phyloP scores from a whole-genome alignment of 1,140 invertebrate genomes.

The Plectrocnemia conspersa region DNA sequence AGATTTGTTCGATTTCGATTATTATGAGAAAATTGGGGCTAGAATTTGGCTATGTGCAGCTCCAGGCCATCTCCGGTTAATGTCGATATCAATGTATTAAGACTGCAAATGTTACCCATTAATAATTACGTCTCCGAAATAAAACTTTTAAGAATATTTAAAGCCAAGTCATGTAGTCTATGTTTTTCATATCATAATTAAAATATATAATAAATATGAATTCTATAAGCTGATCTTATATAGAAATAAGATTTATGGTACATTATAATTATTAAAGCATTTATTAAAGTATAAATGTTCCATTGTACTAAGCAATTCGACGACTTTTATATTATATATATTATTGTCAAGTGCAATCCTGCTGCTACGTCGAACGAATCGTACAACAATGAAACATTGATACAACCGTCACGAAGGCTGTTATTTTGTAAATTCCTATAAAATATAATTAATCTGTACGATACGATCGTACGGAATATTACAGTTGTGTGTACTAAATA shows the following conservation, averaged over 20 bases:
- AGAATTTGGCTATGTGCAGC: too few species aligned
- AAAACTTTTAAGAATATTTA: constrained; percentile 35
- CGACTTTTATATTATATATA: constrained; percentile 1
- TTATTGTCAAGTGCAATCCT: background rate
- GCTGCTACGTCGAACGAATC: too few species aligned
- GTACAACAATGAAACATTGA: constrained; percentile 16
- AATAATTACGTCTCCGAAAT: constrained; percentile 29
- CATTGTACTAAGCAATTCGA: constrained; percentile 11
- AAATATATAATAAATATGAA: constrained; percentile 33
- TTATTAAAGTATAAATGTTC: constrained; percentile 27
- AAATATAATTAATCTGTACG: constrained; percentile 21
- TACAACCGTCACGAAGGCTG: constrained; percentile 24
- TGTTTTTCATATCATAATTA: constrained; percentile 34
- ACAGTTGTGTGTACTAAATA: too few species aligned
- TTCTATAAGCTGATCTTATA: constrained; percentile 34
- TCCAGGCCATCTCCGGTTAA: too few species aligned
- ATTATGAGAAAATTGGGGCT: too few species aligned
- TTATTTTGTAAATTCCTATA: constrained; percentile 18
- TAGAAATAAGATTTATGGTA: constrained; percentile 28
- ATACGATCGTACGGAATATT: too few species aligned
- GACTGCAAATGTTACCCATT: constrained; percentile 31
- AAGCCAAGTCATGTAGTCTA: constrained; percentile 37
- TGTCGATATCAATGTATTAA: constrained; percentile 19
- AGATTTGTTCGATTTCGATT: too few species aligned
- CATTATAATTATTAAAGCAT: constrained; percentile 37